Base-by-base conservation (phyloP, 2,888 invertebrate genomes). In the Drosophila kanekoi region DNA sequence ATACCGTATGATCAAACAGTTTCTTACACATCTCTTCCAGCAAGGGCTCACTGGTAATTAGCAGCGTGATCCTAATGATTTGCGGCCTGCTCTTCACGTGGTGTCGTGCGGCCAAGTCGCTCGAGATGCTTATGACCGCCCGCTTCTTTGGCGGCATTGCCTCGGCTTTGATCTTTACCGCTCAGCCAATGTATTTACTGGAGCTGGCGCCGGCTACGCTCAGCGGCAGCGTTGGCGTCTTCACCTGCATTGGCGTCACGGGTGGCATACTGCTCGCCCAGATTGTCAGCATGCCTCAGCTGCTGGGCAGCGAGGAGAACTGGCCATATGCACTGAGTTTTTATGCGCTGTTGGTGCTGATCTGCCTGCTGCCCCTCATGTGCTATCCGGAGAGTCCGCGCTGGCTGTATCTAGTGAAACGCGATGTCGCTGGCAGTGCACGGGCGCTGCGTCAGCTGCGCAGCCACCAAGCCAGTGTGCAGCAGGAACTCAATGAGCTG, bases 331-430 rank as follows among this genome's bases (percentile, higher is more conserved):
- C 97, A 48, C 91, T 98, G 18, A 95, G 95, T 71, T 94, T 95
- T 78, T 95, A 95, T 75, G 94, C 95, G 20, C 81, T 97, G 38
- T 95, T 97, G 77, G 94, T 96, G 68, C 90, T 95, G 57, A 82
- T 96, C 10, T 95, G 95, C 43, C 83, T 95, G 35, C 81, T 95
- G 56, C 93, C 94, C n/a, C 91, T 96, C 45, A 93, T 94, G 13
- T 93, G 94, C 75, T 93, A 97, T 89, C 97, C 98, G 0, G 98
- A 98, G 91, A 97, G 97, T 91, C 98, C 98, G 0, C 96, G 97
- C 89, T 98, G 96, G 93, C 93, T 97, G 53, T 96, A 94, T 79
- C 94, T 96, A 56, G 93, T 96, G 58, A 95, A 93, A 86, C 94
- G 94, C 54, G 92, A 96, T 75, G 94, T 94, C 72, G 93, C 94